Evolutionary conservation across 2,113 vertebrate genomes (phyloP), one percentile per base, ranked within the genome.

Genomic region (Lethenteron camtschaticum): DNA sequence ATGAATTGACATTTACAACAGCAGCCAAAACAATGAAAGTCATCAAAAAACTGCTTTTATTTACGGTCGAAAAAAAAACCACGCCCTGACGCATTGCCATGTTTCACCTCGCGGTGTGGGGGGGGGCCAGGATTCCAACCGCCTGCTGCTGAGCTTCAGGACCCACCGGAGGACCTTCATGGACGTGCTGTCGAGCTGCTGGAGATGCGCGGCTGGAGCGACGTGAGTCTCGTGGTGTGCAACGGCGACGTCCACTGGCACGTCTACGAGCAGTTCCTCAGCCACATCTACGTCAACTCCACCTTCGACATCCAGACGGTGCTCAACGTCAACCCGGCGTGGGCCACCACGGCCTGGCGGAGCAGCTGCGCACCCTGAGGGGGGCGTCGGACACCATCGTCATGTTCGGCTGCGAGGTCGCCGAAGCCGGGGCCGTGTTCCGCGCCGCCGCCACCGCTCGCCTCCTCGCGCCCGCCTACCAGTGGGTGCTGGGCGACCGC

Each of bases 131-230:
- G 96, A 96, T 81, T 83, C 82, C 58, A 86, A 95, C 72, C 94
- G 96, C 77, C 85, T 96, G 71, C 94, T 96, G 77, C 84, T 95
- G 85, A 86, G 85, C 74, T 85, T 97, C 84, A 83, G 80, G 77
- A 87, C 83, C 76, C 78, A 87, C 70, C 56, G 80, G 76, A 84
- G 79, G 74, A 83, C 84, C 75, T 83, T 84, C 20, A 86, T 83
- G 12, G 83, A 83, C 1, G 82, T 97, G 72, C 86, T 94, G 76
- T 87, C 78, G 85, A 85, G 0, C 85, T 97, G 75, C 85, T 96
- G 76, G 81, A 85, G 4, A 87, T 90, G 84, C 95, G 96, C 79
- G 89, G 82, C 79, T 97, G 94, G 94, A 94, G 89, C 77, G 91
- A 95, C 77, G 85, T 95, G 80, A 96, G 87, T 74, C 78, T 96